Evolutionary conservation across 2,888 invertebrate genomes (phyloP), one percentile per base, ranked within the genome.

Genomic region (Sisyra nigra): DNA sequence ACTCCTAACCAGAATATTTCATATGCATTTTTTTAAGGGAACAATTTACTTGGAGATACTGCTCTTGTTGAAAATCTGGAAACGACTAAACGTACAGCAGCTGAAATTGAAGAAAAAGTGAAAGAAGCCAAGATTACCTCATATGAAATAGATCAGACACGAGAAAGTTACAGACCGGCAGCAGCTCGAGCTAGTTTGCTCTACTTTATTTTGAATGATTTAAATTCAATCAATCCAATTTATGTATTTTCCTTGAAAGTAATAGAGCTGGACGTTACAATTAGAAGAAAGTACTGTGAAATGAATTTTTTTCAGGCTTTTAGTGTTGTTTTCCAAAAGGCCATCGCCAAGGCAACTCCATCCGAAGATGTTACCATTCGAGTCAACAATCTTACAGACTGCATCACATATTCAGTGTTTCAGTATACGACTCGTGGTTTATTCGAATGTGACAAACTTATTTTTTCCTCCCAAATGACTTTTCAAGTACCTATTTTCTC

Each of bases 241-340:
- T 96, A 96, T 61, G 93, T 94, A 60, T 96, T 96, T 65, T 94
- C 94, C 10, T 67, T 96, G 47, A 94, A 96, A 75, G 89, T 82
- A n/a, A n/a, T n/a, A n/a, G n/a, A n/a, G n/a, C n/a, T n/a, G n/a
- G n/a, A n/a, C n/a, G n/a, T n/a, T n/a, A n/a, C n/a, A n/a, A n/a
- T n/a, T n/a, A n/a, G n/a, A n/a, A n/a, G n/a, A n/a, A n/a, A n/a
- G n/a, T n/a, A n/a, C n/a, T n/a, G n/a, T n/a, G n/a, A n/a, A n/a
- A n/a, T n/a, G n/a, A n/a, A n/a, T n/a, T 45, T 46, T 46, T 64
- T 65, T n/a, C 54, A 88, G 87, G 92, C 94, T 2, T 94, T 94
- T 63, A 91, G 88, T 61, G 91, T 92, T n/a, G 94, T 94, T 24
- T 94, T 94, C 60, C 91, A 92, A 69, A 93, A 92, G 57, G 94